Conservation (phyloP, 2,888 invertebrate genomes). For the Charanyca ferruginea region DNA sequence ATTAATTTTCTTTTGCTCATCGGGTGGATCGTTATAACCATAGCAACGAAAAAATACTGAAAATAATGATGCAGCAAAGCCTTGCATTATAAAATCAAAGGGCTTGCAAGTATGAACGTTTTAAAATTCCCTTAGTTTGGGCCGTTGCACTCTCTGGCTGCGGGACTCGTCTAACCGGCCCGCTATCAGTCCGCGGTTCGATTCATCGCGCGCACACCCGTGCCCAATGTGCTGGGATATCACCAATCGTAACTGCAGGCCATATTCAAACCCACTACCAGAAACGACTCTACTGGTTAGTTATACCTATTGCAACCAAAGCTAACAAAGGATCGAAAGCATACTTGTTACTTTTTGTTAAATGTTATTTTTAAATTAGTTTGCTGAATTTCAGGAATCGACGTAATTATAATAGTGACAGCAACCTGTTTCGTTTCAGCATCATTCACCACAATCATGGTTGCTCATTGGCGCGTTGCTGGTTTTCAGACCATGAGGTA, state of each 20-base stretch:
- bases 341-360: conserved; percentile 1
- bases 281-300: conserved; percentile 51
- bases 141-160: conserved; percentile 88
- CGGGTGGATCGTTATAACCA: not conserved
- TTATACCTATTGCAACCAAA: conserved; percentile 14
- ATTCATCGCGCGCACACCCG: conserved; percentile 86
- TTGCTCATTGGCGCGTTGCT: conserved; percentile 2
- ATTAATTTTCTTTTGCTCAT: no score
- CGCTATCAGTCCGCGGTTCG: conserved; percentile 88
- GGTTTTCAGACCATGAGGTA: not conserved
- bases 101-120: conserved; percentile 85
- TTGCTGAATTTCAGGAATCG: not conserved
- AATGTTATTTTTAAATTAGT: not conserved
- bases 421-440: not conserved
- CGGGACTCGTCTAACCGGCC: conserved; percentile 90
- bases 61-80: conserved; percentile 44
- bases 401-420: not conserved
- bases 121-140: conserved; percentile 90
- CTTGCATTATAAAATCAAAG: conserved; percentile 79
- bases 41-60: conserved; percentile 13
- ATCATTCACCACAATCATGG: no score
- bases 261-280: conserved; percentile 75
- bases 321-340: not conserved
- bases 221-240: conserved; percentile 82
- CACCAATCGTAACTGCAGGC: conserved; percentile 85